Conservation (phyloP, 64 coral and sea anemone genomes). For the Stichodactyla helianthus region DNA sequence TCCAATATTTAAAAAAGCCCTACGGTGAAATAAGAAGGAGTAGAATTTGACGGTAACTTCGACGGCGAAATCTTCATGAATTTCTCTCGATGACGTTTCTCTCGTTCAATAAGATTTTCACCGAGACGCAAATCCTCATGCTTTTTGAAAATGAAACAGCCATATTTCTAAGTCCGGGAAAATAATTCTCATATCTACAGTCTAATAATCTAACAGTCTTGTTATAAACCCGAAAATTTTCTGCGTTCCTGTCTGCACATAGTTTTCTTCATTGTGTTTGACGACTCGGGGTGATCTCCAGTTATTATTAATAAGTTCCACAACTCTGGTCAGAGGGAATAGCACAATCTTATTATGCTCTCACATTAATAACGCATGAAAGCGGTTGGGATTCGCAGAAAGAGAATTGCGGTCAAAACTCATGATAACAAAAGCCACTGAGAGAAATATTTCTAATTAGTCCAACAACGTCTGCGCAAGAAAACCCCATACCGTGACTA, state of each 20-base stretch:
- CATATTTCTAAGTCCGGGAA: background rate
- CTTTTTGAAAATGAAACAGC: background rate
- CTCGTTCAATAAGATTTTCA: background rate
- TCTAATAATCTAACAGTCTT: too few relatives aligned
- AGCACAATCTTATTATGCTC: slow-evolving; percentile 11
- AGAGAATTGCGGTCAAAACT: slow-evolving; percentile 4
- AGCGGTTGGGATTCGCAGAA: slow-evolving; percentile 12
- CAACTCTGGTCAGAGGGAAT: background rate
- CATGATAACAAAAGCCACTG: slow-evolving; percentile 15
- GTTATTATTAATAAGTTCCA: slow-evolving; percentile 20
- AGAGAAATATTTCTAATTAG: slow-evolving; percentile 4
- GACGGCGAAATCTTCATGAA: background rate
- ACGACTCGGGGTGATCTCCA: background rate
- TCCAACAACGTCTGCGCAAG: background rate
- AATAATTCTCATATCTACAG: background rate
- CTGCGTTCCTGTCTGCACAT: background rate
- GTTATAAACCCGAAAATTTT: background rate
- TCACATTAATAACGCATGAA: slow-evolving; percentile 22
- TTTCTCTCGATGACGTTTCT: background rate
- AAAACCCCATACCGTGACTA: background rate
- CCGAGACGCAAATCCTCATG: background rate
- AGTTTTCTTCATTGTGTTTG: slow-evolving; percentile 8
- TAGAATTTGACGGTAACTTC: background rate
- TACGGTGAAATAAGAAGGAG: background rate
- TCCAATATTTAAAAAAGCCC: slow-evolving; percentile 5